These are phyloP conservation scores for Harmothoe impar DNA, from an alignment of 2,888 invertebrate species.

Conservation along the genomic window DNA sequence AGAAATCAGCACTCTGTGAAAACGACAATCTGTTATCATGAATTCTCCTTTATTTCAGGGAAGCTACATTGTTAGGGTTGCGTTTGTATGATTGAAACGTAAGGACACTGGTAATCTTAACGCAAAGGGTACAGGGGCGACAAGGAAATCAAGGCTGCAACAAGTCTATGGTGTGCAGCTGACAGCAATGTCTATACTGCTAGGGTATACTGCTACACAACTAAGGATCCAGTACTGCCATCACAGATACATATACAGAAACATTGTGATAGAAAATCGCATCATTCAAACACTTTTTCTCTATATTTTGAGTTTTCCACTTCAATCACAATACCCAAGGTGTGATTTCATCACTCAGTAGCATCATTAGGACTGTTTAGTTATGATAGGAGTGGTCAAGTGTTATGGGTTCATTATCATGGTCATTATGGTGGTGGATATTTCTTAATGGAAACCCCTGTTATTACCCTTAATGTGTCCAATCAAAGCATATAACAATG, in stretches of 20 bases:
- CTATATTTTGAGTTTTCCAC: not conserved
- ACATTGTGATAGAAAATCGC: not conserved
- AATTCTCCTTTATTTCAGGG: constrained; percentile 49
- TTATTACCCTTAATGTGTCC: not conserved
- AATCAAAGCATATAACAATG: not conserved
- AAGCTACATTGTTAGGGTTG: constrained; percentile 43
- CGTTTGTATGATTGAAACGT: constrained; percentile 10
- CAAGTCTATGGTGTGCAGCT: not conserved
- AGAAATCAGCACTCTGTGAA: too few species aligned
- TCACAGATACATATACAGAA: constrained; percentile 30
- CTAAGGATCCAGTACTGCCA: not conserved
- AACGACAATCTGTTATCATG: constrained; percentile 20
- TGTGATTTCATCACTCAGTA: not conserved
- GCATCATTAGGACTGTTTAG: not conserved
- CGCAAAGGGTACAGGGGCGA: not conserved
- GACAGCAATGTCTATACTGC: not conserved
- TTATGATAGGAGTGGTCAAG: not conserved
- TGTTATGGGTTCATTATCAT: not conserved
- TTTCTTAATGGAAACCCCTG: not conserved
- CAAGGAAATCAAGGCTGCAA: not conserved
- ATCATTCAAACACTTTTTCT: constrained; percentile 8
- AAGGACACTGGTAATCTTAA: not conserved
- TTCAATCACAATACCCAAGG: not conserved
- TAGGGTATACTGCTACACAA: not conserved
- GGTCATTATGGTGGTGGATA: not conserved